A percentile compares a stretch with the other conserved stretches of the same genome.
phyloP scores from a whole-genome alignment of 1,140 invertebrate species.

The Drosophila mayri region DNA sequence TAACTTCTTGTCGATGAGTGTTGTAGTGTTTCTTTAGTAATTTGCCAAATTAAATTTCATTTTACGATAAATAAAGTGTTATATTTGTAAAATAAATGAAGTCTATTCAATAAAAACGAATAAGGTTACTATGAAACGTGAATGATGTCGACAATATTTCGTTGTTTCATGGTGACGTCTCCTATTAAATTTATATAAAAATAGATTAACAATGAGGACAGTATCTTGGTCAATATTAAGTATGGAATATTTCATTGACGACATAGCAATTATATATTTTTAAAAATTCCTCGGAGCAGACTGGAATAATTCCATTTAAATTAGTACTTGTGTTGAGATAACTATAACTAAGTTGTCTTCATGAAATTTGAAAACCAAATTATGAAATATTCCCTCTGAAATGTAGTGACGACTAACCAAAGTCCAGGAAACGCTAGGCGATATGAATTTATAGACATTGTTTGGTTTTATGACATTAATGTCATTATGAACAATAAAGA shows the following conservation, averaged over 20 bases:
- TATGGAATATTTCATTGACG: slow-evolving; percentile 34
- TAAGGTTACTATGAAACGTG: neutral
- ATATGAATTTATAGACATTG: neutral
- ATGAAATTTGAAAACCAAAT: neutral
- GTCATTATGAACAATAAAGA: neutral
- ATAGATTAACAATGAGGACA: neutral
- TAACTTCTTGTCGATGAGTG: slow-evolving; percentile 6
- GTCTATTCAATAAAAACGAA: neutral
- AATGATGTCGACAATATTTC: neutral
- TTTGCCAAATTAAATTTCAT: neutral
- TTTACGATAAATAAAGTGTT: neutral
- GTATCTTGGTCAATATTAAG: too few species aligned
- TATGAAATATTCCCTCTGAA: neutral
- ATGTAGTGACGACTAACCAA: slow-evolving; percentile 7
- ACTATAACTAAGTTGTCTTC: neutral
- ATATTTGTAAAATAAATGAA: neutral
- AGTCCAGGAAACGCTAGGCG: slow-evolving; percentile 7
- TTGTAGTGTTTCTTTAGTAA: slow-evolving; percentile 5
- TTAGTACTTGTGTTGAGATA: neutral
- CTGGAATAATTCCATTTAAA: slow-evolving; percentile 8
- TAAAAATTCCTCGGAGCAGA: neutral
- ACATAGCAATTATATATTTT: neutral
- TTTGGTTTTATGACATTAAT: neutral
- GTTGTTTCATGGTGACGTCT: slow-evolving; percentile 24
- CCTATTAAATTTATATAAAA: slow-evolving; percentile 1